Conservation (phyloP, 2,113 vertebrate species). For the Psophia crepitans region DNA sequence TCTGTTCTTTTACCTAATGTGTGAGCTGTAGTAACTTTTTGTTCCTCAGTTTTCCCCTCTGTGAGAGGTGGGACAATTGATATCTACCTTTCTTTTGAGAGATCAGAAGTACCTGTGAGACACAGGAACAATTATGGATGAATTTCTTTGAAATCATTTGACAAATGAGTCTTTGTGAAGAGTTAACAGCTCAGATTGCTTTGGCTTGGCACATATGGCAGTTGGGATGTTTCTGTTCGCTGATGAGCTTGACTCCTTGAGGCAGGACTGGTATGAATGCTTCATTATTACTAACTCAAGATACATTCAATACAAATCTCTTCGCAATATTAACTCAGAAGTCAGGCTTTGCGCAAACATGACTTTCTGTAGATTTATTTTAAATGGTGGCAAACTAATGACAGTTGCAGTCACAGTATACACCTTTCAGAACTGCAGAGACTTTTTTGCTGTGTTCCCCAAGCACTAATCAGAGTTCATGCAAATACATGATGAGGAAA, state of each 20-base stretch:
- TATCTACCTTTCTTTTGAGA: neutral
- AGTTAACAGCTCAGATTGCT: neutral
- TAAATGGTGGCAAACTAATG: neutral
- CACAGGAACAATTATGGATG: neutral
- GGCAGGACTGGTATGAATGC: neutral
- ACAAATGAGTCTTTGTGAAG: neutral
- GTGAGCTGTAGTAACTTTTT: neutral
- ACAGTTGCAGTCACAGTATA: neutral
- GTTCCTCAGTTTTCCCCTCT: neutral
- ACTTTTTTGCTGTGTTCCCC: neutral
- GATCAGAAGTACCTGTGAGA: neutral
- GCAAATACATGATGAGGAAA: neutral
- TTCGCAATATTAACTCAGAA: neutral
- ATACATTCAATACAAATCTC: neutral
- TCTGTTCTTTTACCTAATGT: neutral
- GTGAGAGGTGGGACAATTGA: neutral
- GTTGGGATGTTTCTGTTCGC: neutral
- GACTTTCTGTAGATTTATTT: neutral
- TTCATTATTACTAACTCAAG: neutral
- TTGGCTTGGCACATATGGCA: neutral
- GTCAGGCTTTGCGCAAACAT: neutral
- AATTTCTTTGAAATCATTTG: neutral
- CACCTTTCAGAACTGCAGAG: neutral
- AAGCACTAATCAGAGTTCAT: neutral
- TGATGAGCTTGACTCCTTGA: neutral